Evolutionary conservation across 2,888 invertebrate species (phyloP), one percentile per base, ranked within the genome.

Genomic region (Aspidiotus destructor): DNA sequence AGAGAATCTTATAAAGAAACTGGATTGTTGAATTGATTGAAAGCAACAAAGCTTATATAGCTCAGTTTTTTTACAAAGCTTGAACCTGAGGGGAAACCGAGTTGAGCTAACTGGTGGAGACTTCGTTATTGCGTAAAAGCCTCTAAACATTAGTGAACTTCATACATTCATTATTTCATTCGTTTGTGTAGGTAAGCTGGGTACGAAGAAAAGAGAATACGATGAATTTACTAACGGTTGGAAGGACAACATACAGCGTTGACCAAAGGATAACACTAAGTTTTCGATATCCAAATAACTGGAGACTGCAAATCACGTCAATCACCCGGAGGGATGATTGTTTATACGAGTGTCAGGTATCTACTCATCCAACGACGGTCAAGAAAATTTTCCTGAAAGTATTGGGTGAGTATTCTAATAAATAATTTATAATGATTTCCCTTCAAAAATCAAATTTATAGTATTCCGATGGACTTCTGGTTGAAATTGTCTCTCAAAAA

Each of bases 291-390:
- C 84, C 84, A 48, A 82, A 82, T 76, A 84, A 85, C 77, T 85
- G 83, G 82, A 79, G 84, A 73, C 77, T 85, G 72, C 82, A 82
- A 76, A 84, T 85, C 73, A 78, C 80, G 71, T 82, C 80, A 74
- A 82, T 83, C 71, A 81, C 80, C 57, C 79, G 81, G 70, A 78
- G 81, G 69, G 85, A 85, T 75, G 83, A 83, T 72, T 84, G 84
- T 11, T 77, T 83, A 62, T 85, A 85, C 77, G 83, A 84, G 76
- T 85, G 85, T 75, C 84, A 85, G 78, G 81, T 85, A 69, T 82
- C 84, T 60, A 84, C 84, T 17, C 84, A 84, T 76, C 84, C 84
- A 44, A 82, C 83, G 16, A 78, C 82, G 75, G 82, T 83, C 71
- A 82, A 82, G 75, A 80, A 80, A 75, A 81, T 83, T 75, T 80